phyloP scores from a whole-genome alignment of 2,113 vertebrate species.

The Neoarius graeffei region DNA sequence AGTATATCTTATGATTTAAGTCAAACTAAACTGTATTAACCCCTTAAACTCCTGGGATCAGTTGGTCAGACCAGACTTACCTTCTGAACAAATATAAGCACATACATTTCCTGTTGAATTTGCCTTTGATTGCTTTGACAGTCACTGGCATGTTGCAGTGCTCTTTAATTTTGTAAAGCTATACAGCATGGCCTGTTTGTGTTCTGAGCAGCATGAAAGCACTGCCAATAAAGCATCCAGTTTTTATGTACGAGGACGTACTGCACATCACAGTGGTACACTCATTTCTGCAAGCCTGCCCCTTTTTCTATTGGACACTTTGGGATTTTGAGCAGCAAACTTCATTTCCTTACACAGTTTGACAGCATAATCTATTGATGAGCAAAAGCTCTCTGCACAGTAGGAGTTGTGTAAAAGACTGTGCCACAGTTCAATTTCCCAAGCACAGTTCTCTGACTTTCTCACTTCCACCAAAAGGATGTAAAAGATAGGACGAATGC shows the following conservation, averaged over 20 bases:
- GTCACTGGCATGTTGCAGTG: neutral
- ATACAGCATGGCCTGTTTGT: neutral
- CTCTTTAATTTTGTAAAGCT: neutral
- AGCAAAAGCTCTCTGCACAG: slow-evolving; percentile 40
- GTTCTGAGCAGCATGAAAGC: neutral
- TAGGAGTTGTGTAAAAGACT: slow-evolving; percentile 62
- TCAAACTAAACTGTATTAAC: neutral
- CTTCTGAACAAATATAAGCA: neutral
- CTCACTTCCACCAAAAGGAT: slow-evolving; percentile 55
- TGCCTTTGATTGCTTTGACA: neutral
- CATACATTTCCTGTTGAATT: neutral
- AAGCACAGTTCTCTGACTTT: neutral
- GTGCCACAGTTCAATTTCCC: slow-evolving; percentile 63
- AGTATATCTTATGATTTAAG: neutral
- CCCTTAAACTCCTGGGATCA: neutral
- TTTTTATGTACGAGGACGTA: slow-evolving; percentile 10
- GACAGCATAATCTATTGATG: slow-evolving; percentile 19
- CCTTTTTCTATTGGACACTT: slow-evolving; percentile 37
- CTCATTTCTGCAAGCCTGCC: slow-evolving; percentile 13
- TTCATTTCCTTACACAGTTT: slow-evolving; percentile 69
- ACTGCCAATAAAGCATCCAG: neutral
- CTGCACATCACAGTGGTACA: slow-evolving; percentile 23
- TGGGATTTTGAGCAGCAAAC: slow-evolving; percentile 59
- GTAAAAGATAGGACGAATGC: slow-evolving; percentile 50
- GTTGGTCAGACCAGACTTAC: neutral